Percentiles rank a stretch among this genome's conserved stretches.
phyloP scores from a whole-genome alignment of 2,113 vertebrate genomes.

The Ictalurus punctatus region DNA sequence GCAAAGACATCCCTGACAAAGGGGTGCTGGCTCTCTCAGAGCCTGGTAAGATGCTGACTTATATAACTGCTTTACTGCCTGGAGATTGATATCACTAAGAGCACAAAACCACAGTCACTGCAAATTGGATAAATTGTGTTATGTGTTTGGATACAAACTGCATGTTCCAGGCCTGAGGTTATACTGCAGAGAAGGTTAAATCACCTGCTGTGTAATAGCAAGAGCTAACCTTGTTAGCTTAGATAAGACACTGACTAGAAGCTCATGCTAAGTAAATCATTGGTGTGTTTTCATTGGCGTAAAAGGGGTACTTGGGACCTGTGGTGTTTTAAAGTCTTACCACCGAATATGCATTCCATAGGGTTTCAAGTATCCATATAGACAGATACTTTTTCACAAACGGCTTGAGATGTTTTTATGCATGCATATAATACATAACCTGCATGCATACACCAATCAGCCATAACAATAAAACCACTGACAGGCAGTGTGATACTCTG shows the following conservation, averaged over 20 bases:
- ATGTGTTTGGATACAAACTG: constrained; percentile 24
- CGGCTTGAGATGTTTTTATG: not conserved
- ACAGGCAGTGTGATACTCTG: too few species aligned
- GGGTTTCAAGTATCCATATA: not conserved
- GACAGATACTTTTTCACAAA: not conserved
- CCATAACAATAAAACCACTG: too few species aligned
- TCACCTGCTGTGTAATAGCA: constrained; percentile 40
- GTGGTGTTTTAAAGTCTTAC: not conserved
- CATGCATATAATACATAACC: not conserved
- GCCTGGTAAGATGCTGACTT: constrained; percentile 74
- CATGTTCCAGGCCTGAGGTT: constrained; percentile 42
- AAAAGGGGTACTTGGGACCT: constrained; percentile 1
- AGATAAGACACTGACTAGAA: constrained; percentile 57
- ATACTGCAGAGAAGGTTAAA: constrained; percentile 31
- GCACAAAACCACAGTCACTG: not conserved
- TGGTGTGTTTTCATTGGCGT: constrained; percentile 36
- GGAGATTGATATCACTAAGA: constrained; percentile 4
- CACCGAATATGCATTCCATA: not conserved
- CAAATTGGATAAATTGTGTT: constrained; percentile 34
- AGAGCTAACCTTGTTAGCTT: constrained; percentile 50
- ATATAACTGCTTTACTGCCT: constrained; percentile 9
- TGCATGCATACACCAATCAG: too few species aligned
- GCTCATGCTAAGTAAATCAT: constrained; percentile 61
- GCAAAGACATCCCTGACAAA: constrained; percentile 77
- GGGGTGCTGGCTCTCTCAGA: constrained; percentile 81